Percentiles rank a stretch among this genome's conserved stretches.
Evolutionary conservation across 2,113 vertebrate species (phyloP).

Genomic region (Cromileptes altivelis): DNA sequence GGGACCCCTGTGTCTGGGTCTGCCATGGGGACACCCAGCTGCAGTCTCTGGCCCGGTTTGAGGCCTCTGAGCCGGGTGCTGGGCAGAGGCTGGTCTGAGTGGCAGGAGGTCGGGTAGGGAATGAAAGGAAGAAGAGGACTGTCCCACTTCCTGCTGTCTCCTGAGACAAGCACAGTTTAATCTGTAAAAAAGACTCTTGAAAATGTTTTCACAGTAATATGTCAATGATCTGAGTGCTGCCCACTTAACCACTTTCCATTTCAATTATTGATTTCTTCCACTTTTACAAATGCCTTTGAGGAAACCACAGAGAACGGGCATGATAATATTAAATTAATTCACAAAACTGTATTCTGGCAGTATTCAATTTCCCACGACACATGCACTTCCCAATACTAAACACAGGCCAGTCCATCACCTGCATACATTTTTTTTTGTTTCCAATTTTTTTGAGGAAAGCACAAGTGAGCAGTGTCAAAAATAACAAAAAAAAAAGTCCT

Average conservation of each 20-base stretch:
- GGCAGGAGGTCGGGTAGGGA: constrained; percentile 84
- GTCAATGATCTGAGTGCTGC: neutral
- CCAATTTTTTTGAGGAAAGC: neutral
- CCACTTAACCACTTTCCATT: neutral
- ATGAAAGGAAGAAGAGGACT: constrained; percentile 87
- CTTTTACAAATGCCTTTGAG: neutral
- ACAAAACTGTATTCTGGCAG: too few species aligned
- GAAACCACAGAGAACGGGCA: neutral
- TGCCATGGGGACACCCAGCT: constrained; percentile 86
- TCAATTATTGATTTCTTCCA: neutral
- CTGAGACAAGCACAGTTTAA: constrained; percentile 67
- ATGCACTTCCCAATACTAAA: too few species aligned
- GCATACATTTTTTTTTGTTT: neutral
- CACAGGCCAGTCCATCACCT: neutral
- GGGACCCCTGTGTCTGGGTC: constrained; percentile 87
- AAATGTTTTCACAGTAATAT: neutral
- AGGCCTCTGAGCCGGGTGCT: constrained; percentile 80
- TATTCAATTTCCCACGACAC: too few species aligned
- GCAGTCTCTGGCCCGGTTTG: constrained; percentile 79
- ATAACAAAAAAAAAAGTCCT: neutral
- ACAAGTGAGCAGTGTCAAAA: neutral
- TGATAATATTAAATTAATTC: neutral
- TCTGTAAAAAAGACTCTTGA: neutral
- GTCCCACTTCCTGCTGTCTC: constrained; percentile 79
- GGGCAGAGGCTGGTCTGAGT: constrained; percentile 77